Evolutionary conservation across 1,140 invertebrate species (phyloP), one percentile per base, ranked within the genome.

Genomic region (Idris sp.): DNA sequence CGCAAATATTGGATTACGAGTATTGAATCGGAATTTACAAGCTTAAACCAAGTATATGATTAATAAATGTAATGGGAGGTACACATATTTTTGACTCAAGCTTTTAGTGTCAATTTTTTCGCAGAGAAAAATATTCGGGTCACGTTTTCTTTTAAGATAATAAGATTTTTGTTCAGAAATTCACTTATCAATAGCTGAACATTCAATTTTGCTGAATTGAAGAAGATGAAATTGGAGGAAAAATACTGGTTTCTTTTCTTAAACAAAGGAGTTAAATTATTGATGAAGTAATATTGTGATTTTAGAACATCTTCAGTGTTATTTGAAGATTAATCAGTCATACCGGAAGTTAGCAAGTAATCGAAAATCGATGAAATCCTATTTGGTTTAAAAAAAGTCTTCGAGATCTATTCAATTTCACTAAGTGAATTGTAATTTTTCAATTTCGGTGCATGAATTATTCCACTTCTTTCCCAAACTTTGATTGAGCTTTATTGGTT

Each of bases 391-490:
- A 36, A 56, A 71, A 62, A 72, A 38, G 10, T 35, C 22, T 15
- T n/a, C 13, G 9, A 59, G 53, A 71, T 40, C 33, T 54, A 62
- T 71, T 54, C 30, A 61, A 71, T 71, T 48, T 13, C n/a, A n/a
- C 22, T 71, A 40, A 71, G 56, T 48, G 56, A 71, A 62, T 71
- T 54, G 30, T 62, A 61, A 71, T 71, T 71, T 71, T 31, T 9
- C 54, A 53, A 53, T 69, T 65, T 59, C 22, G 35, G 3, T 0
- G 11, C 26, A 58, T 38, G 44, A 46, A 46, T 61, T 53, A 41
- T 69, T 36, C 44, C 0, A 26, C 9, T 4, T 14, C 13, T 43
- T 26, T 69, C 49, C 5, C 0, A 16, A 33, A 54, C 46, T 59
- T 58, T 56, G 44, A 68, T 68, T 59, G 22, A 68, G 59, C 54